phyloP scores from a whole-genome alignment of 1,140 invertebrate genomes.

The Bathynomus jamesi region DNA sequence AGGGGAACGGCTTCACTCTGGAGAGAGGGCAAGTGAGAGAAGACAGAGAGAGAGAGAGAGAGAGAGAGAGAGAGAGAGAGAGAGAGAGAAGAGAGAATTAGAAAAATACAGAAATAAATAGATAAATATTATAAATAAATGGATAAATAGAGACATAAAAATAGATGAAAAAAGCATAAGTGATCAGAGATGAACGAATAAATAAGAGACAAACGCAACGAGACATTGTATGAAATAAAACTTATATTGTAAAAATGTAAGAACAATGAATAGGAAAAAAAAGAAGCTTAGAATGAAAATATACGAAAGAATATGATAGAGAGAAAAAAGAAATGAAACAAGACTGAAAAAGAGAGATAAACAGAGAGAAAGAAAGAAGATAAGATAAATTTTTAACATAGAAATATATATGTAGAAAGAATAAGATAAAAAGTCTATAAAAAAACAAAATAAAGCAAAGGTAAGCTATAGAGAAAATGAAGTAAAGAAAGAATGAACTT shows the following conservation, averaged over 20 bases:
- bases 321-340: not conserved
- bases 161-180: not conserved
- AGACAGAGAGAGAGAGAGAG: not conserved
- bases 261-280: too few relatives aligned
- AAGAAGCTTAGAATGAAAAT: not conserved
- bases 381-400: too few relatives aligned
- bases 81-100: not conserved
- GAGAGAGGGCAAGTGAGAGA: not conserved
- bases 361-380: slow-evolving; percentile 5
- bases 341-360: slow-evolving; percentile 3
- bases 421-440: too few relatives aligned
- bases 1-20: slow-evolving; percentile 9
- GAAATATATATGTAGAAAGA: not conserved
- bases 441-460: not conserved
- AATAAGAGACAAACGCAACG: not conserved
- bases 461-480: too few relatives aligned
- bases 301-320: not conserved
- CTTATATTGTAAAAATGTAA: too few relatives aligned
- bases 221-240: not conserved
- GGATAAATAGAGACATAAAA: not conserved
- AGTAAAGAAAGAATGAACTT: not conserved
- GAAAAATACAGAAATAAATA: not conserved
- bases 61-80: not conserved
- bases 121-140: too few relatives aligned
- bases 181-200: not conserved